phyloP scores from a whole-genome alignment of 2,888 invertebrate genomes.

The Agonopterix heracliana region DNA sequence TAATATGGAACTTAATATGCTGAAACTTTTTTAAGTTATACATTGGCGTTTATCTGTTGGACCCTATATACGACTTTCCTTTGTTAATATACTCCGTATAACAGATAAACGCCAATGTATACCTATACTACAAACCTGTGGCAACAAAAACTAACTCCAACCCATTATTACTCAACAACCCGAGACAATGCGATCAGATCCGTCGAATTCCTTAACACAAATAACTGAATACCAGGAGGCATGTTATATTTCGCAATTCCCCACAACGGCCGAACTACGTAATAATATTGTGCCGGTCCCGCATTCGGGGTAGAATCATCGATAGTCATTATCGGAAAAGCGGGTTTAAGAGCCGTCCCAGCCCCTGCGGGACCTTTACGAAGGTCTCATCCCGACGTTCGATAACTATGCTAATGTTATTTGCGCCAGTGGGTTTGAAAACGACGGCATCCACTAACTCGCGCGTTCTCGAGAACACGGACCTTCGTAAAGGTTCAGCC shows the following conservation, averaged over 20 bases:
- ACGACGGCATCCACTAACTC: conserved; percentile 60
- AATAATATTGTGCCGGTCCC: conserved; percentile 69
- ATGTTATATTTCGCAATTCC: conserved; percentile 66
- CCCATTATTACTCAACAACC: conserved; percentile 5
- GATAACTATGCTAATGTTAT: conserved; percentile 77
- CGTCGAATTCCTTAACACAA: conserved; percentile 40
- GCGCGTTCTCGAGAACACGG: conserved; percentile 30
- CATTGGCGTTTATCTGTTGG: no score
- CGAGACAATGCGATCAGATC: conserved; percentile 15
- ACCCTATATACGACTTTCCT: no score
- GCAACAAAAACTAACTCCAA: not conserved
- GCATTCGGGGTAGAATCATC: conserved; percentile 68
- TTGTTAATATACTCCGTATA: no score
- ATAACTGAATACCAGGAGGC: conserved; percentile 53
- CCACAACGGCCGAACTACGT: conserved; percentile 62
- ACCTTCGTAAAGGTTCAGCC: conserved; percentile 12
- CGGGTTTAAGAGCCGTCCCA: conserved; percentile 70
- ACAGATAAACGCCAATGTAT: no score
- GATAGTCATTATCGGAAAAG: conserved; percentile 75
- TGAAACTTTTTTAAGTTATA: no score
- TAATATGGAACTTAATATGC: no score
- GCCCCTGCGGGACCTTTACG: conserved; percentile 68
- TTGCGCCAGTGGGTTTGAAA: conserved; percentile 69
- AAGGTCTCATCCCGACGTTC: conserved; percentile 71
- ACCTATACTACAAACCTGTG: not conserved